phyloP scores from a whole-genome alignment of 2,888 invertebrate species.

The Lepetodrilus schrolli region DNA sequence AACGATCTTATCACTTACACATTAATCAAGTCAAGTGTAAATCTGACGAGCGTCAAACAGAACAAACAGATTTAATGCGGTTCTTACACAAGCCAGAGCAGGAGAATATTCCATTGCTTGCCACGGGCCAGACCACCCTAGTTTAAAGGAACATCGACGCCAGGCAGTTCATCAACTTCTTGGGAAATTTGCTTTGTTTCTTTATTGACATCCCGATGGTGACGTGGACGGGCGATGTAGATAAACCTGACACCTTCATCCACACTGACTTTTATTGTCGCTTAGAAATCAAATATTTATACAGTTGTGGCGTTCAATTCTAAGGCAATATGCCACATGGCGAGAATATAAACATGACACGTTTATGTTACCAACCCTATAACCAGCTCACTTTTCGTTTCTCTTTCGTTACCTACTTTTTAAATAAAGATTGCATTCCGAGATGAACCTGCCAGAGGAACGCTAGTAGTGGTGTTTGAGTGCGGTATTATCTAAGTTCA shows the following conservation, averaged over 20 bases:
- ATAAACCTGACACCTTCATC: slow-evolving; percentile 21
- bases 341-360: too few species aligned
- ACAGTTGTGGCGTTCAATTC: not conserved
- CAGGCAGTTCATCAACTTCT: not conserved
- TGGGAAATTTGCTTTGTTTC: not conserved
- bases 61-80: not conserved
- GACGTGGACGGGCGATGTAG: not conserved
- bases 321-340: not conserved
- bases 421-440: too few species aligned
- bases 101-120: not conserved
- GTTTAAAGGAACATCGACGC: not conserved
- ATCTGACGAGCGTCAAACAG: not conserved
- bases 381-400: too few species aligned
- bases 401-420: too few species aligned
- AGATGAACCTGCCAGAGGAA: too few species aligned
- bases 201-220: not conserved
- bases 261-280: slow-evolving; percentile 12
- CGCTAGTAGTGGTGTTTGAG: too few species aligned
- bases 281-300: slow-evolving; percentile 23
- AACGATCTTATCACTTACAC: not conserved
- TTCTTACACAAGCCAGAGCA: not conserved
- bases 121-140: not conserved
- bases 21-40: not conserved
- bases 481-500: too few species aligned
- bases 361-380: too few species aligned